Evolutionary conservation across 2,113 vertebrate genomes (phyloP), one percentile per base, ranked within the genome.

Genomic region (Phrynosoma platyrhinos): DNA sequence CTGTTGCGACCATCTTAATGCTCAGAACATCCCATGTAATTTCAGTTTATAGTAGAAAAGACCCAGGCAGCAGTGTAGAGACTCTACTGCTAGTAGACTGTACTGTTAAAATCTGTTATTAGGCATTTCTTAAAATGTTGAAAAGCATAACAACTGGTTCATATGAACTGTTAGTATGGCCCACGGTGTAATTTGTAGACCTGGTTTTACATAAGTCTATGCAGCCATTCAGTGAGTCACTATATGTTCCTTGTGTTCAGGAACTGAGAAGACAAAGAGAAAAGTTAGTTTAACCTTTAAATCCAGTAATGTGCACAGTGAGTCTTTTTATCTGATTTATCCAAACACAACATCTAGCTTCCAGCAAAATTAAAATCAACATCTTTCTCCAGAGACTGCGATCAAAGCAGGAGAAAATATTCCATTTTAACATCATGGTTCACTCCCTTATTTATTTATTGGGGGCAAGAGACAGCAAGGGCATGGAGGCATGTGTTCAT

Each of bases 301-400:
- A 94, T 95, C 95, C 95, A 93, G 93, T 95, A 93, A 95, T 95
- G 88, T 93, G 80, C 90, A 92, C 85, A 93, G 84, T 82, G 87
- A 96, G 96, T 94, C 82, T 95, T 95, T 68, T 82, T 76, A 91
- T 79, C 89, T 90, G 94, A 96, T 95, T 94, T 94, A 93, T 87
- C 94, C 68, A 94, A 95, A 94, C 84, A 93, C 86, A 23, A 94
- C 89, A 89, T 91, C 89, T 91, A 92, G 91, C 94, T 96, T 94
- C 93, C 91, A 96, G 94, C 92, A 93, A 95, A 94, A 91, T 92
- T 91, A 86, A 93, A 91, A 91, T 91, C 92, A 92, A 94, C 91
- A 91, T 91, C 79, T 87, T 88, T 94, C 95, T 94, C 92, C 83
- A 80, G 93, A 94, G 96, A 96, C 94, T 96, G 95, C 79, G 95